Evolutionary conservation across 2,797 vertebrate species (phyloP).

Genomic region (Hydrolagus colliei): DNA sequence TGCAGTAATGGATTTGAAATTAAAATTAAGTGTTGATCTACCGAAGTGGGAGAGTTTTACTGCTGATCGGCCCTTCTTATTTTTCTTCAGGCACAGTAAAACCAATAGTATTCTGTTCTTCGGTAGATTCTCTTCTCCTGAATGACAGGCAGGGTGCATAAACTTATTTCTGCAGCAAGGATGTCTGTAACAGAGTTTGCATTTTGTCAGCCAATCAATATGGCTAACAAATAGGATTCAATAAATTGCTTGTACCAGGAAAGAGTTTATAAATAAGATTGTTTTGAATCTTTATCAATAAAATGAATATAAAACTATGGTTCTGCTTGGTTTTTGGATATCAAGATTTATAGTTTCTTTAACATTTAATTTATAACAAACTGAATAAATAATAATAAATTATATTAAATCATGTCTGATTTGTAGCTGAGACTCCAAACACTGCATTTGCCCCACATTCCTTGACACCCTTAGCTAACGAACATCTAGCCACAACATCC

Average conservation of each 20-base stretch:
- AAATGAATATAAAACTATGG: not conserved
- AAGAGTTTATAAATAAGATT: not conserved
- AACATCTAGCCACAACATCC: too few relatives aligned
- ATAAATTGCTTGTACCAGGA: not conserved
- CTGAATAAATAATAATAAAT: too few relatives aligned
- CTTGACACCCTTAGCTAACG: too few relatives aligned
- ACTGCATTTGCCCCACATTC: too few relatives aligned
- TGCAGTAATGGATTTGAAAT: slow-evolving; percentile 43
- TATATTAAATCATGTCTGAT: too few relatives aligned
- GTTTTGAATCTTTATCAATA: not conserved
- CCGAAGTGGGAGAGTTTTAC: slow-evolving; percentile 55
- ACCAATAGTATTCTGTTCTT: slow-evolving; percentile 74
- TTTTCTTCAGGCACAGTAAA: slow-evolving; percentile 77
- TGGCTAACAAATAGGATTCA: not conserved
- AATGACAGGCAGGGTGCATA: not conserved
- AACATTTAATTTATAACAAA: too few relatives aligned
- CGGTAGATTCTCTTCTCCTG: slow-evolving; percentile 67
- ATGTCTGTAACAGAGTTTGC: not conserved
- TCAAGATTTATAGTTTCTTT: too few relatives aligned
- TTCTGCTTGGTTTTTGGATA: not conserved
- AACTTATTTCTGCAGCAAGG: not conserved
- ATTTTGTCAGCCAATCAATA: not conserved
- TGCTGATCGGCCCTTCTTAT: slow-evolving; percentile 83
- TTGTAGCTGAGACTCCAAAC: too few relatives aligned
- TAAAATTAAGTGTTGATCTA: too few relatives aligned